Evolutionary conservation across 2,113 vertebrate genomes (phyloP), one percentile per base, ranked within the genome.

Genomic region (Petroica traversi): DNA sequence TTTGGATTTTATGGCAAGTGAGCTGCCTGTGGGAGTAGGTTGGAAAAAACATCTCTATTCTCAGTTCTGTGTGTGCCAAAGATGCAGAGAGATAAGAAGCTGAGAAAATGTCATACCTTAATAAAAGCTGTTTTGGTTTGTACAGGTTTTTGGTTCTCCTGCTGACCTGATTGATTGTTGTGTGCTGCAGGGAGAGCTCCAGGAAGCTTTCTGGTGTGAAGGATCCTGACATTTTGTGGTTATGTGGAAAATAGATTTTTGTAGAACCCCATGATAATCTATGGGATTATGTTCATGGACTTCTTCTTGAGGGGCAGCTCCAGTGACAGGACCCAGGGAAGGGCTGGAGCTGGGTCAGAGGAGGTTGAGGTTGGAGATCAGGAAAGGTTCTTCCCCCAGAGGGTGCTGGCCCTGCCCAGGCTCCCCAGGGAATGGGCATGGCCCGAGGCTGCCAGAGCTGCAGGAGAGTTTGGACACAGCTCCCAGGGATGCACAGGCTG

Each of bases 391-490:
- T 67, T 74, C 19, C 38, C n/a, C 38, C 52, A 52, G 61, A 59
- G 18, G n/a, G 20, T 75, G 62, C 29, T 75, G 45, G 54, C 40
- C 46, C 54, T 67, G 69, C 14, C 6, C 61, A 73, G 59, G 26
- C 28, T 66, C 59, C 58, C 36, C 76, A 59, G 68, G 59, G 52
- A 43, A 24, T 25, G 68, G 43, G 1, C 45, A 20, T 4, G 0
- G n/a, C 38, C 54, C 0, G 3, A 68, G 34, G 69, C 31, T 82
- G 87, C 40, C 54, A 48, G 54, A 62, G 55, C 78, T 83, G n/a
- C 29, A 41, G 77, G 54, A n/a, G 20, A 0, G 0, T 5, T 74
- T 15, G 29, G 52, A 26, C 19, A 67, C 0, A 0, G 0, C 69
- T 52, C 9, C 18, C 17, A 48, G 71, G 54, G 24, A 8, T 64